Conservation (phyloP, 2,113 vertebrate genomes). For the Ailuropoda melanoleuca region DNA sequence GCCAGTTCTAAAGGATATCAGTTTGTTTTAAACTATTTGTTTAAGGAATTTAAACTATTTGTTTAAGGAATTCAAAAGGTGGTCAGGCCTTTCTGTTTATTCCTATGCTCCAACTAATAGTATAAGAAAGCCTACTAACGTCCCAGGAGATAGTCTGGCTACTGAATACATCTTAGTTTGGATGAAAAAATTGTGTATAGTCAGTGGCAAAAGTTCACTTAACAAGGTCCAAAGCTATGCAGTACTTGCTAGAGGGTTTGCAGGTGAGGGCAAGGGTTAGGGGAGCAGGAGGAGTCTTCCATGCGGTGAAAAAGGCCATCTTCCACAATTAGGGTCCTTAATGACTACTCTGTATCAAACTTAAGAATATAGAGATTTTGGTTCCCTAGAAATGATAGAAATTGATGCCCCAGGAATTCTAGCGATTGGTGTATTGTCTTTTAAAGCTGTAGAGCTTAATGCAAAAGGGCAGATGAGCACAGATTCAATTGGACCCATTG, state of each 20-base stretch:
- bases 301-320: not conserved
- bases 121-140: not conserved
- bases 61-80: not conserved
- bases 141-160: not conserved
- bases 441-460: not conserved
- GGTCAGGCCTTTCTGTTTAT: not conserved
- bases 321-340: not conserved
- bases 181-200: not conserved
- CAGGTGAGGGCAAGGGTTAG: not conserved
- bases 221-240: not conserved
- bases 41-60: not conserved
- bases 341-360: not conserved
- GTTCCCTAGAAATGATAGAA: not conserved
- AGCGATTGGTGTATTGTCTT: not conserved
- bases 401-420: not conserved
- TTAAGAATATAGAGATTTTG: not conserved
- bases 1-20: not conserved
- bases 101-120: not conserved
- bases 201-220: not conserved
- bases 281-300: not conserved
- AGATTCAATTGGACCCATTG: not conserved
- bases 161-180: not conserved
- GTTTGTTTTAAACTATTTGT: conserved; percentile 9
- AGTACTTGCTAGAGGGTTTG: not conserved
- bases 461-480: not conserved